Conservation (phyloP, 2,888 invertebrate species). For the Tuta absoluta region DNA sequence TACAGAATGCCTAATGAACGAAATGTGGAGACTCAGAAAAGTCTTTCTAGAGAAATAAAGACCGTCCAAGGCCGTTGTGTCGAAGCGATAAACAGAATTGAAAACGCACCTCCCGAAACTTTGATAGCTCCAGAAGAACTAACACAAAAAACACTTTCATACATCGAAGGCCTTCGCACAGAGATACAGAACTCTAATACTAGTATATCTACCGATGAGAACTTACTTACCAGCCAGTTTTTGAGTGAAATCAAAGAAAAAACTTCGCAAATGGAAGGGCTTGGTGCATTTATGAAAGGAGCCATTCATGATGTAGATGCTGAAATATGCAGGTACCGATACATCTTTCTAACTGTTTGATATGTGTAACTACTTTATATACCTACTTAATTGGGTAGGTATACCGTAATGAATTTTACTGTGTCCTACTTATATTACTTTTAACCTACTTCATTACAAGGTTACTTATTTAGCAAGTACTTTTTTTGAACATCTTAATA, state of each 20-base stretch:
- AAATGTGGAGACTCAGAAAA: slow-evolving; percentile 51
- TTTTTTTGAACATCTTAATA: too few species aligned
- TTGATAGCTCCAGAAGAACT: slow-evolving; percentile 46
- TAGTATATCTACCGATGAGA: slow-evolving; percentile 54
- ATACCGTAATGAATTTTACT: too few species aligned
- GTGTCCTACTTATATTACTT: too few species aligned
- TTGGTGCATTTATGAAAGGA: slow-evolving; percentile 60
- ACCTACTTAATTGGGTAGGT: too few species aligned
- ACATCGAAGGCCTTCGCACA: slow-evolving; percentile 56
- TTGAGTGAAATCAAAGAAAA: slow-evolving; percentile 61
- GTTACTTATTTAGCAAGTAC: too few species aligned
- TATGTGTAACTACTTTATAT: too few species aligned
- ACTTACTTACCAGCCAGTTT: slow-evolving; percentile 62
- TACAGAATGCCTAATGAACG: slow-evolving; percentile 54
- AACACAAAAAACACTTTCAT: slow-evolving; percentile 50
- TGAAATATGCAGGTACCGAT: slow-evolving; percentile 62
- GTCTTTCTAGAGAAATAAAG: slow-evolving; percentile 58
- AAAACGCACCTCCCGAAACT: slow-evolving; percentile 54
- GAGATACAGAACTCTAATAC: slow-evolving; percentile 58
- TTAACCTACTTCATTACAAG: too few species aligned
- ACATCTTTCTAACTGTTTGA: not conserved
- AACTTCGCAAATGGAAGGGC: slow-evolving; percentile 56
- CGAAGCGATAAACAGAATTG: slow-evolving; percentile 55
- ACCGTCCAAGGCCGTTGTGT: slow-evolving; percentile 53
- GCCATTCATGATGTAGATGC: slow-evolving; percentile 58